Evolutionary conservation across 2,113 vertebrate species (phyloP), one percentile per base, ranked within the genome.

Genomic region (Australoheros scitulus): DNA sequence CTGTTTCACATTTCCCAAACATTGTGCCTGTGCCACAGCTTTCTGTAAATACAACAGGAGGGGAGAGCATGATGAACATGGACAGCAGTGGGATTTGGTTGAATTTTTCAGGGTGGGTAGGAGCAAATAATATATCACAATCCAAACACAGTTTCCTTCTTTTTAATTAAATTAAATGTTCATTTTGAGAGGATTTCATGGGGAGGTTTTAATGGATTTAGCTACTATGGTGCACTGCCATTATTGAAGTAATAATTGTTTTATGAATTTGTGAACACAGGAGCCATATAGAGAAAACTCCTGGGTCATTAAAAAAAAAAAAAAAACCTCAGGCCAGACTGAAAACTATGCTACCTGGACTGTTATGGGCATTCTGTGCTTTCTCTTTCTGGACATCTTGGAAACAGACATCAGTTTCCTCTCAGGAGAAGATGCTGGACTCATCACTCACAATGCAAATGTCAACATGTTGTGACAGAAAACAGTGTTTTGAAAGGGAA

Each of bases 361-460:
- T 24, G 68, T 41, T 57, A 6, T 74, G n/a, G 14, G 76, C 18
- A 32, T 43, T 50, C 77, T 52, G 58, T 82, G 81, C 18, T 18
- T 76, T 15, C 7, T 82, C 18, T 61, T n/a, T 77, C 43, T 79
- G 61, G 10, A 61, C 65, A 65, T 85, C 56, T 59, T 64, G 24
- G 34, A 85, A 85, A 68, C 38, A 58, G 68, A 61, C 79, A 47
- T 82, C 36, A 57, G 61, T 55, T 82, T 83, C 34, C 41, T 88
- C 47, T 76, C 70, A 17, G 18, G 57, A 74, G 24, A 61, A 76
- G 26, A 34, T 36, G 57, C 72, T 74, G 43, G 29, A 29, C n/a
- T 63, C 7, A 68, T 80, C 65, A 77, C 82, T 63, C 76, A 79
- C 50, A 78, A 72, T 85, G 55, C 64, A 83, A 88, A 88, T 91